Evolutionary conservation across 2,888 invertebrate genomes (phyloP), one percentile per base, ranked within the genome.

Genomic region (Luperina nickerlii): DNA sequence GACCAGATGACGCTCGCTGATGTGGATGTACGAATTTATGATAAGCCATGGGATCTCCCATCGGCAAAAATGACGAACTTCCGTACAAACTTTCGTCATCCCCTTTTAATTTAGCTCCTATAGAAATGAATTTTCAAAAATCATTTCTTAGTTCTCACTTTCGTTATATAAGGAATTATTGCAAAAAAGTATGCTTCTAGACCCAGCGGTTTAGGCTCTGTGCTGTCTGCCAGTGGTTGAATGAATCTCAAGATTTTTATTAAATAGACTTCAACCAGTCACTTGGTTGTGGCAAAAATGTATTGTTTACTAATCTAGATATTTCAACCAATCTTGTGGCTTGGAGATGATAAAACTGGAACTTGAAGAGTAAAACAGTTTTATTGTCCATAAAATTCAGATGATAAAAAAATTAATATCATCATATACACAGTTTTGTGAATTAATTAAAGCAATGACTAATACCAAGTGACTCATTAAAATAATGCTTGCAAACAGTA

Each of bases 1-100:
- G 98, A 98, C 94, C 98, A 98, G 97, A 98, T 98, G 98, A 97
- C 97, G 92, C 97, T 97, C 90, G 97, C 97, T 84, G 98, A 98
- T 94, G 98, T 98, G 93, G 98, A 98, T 97, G 98, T 98, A 98
- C 97, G 97, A 97, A 42, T 8, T 20, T 24, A 42, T 48, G 0
- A n/a, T 2, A 27, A n/a, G 42, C 38, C 20, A 7, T n/a, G 24
- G 54, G 38, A 4, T 20, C 7, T n/a, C 38, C n/a, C n/a, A 71
- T 11, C 18, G n/a, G 4, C 38, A n/a, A 60, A 57, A 42, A 57
- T 57, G 0, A n/a, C 24, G 5, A 38, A 54, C 18, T 38, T 70
- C 38, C 24, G 9, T 54, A 15, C 24, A 54, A 54, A 68, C 20
- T 13, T 51, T 24, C n/a, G n/a, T n/a, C 8, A 32, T 32, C 54